Evolutionary conservation across 1,140 invertebrate species (phyloP).

Genomic region (Bradynema listronoti): DNA sequence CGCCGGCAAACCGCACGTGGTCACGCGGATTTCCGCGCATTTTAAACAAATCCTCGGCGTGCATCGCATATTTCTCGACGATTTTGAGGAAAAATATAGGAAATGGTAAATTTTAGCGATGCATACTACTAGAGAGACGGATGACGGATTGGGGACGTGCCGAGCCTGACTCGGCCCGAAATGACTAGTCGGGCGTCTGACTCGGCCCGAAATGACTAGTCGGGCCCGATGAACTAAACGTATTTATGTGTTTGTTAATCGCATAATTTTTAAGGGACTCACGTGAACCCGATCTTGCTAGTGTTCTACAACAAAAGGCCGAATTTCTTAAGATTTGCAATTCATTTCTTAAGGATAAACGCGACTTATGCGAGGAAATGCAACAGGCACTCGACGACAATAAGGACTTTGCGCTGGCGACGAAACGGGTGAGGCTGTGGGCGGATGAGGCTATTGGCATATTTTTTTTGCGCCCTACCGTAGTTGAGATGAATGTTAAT

Average conservation of each 20-base stretch:
- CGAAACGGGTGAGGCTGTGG: conserved; percentile 12
- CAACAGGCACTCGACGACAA: conserved; percentile 24
- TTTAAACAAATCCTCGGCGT: conserved; percentile 21
- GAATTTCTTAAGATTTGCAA: conserved; percentile 35
- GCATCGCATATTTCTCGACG: conserved; percentile 20
- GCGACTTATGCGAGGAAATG: conserved; percentile 14
- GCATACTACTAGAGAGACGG: too few relatives aligned
- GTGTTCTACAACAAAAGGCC: conserved; percentile 26
- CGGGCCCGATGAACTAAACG: too few relatives aligned
- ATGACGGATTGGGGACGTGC: too few relatives aligned
- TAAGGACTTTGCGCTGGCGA: conserved; percentile 20
- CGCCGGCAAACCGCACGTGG: conserved; percentile 13
- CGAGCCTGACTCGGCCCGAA: too few relatives aligned
- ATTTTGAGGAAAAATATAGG: conserved; percentile 15
- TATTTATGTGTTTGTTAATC: too few relatives aligned
- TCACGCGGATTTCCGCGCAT: conserved; percentile 21
- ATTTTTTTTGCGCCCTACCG: conserved; percentile 6
- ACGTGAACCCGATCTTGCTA: conserved; percentile 20
- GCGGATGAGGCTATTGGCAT: background rate
- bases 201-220: too few relatives aligned
- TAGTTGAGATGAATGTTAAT: too few relatives aligned
- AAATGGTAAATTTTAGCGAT: conserved; percentile 19
- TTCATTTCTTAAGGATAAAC: conserved; percentile 24
- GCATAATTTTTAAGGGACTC: conserved; percentile 29
- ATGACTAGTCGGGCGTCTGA: too few relatives aligned